Base-by-base conservation (phyloP, 2,113 vertebrate species). In the Scartelaos histophorus region DNA sequence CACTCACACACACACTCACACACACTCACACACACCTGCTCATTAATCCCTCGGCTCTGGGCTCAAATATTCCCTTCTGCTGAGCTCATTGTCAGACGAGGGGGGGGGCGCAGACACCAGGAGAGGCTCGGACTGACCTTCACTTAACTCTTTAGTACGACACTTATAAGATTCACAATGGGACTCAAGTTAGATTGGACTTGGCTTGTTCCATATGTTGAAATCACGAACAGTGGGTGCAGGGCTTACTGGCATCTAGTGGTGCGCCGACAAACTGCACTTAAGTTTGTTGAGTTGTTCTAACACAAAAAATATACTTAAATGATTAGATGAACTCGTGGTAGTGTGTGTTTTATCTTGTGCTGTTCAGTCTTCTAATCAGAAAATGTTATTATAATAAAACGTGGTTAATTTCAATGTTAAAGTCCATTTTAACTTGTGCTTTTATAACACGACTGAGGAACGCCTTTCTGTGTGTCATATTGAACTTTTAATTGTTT, bases 11-110 rank as follows among this genome's bases (percentile, higher is more conserved):
- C 29, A n/a, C n/a, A n/a, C n/a, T n/a, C n/a, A n/a, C n/a, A 25
- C 57, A 43, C 17, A 45, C 29, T 45, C 66, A 64, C 69, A 65
- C 12, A 81, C 70, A 85, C 94, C 92, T 93, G 92, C 96, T 96
- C 95, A 96, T 97, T 97, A 96, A 94, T 96, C 94, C 95, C 95
- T 94, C 70, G 60, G 93, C n/a, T 89, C 89, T 95, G 95, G 94
- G 89, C 93, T 94, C 95, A 95, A 95, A 95, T 94, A 95, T 94
- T 95, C 93, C 92, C 94, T 95, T 95, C 94, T 92, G 94, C 68
- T 87, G 84, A 82, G 82, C 71, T 80, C 73, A 83, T 75, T 88
- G 76, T 85, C 74, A 54, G 56, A 5, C 56, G 19, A n/a, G n/a
- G 29, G 29, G 2, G 60, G 38, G 45, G 57, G 17, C 67, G 49